Evolutionary conservation across 2,113 vertebrate genomes (phyloP).

Genomic region (Antidorcas marsupialis): DNA sequence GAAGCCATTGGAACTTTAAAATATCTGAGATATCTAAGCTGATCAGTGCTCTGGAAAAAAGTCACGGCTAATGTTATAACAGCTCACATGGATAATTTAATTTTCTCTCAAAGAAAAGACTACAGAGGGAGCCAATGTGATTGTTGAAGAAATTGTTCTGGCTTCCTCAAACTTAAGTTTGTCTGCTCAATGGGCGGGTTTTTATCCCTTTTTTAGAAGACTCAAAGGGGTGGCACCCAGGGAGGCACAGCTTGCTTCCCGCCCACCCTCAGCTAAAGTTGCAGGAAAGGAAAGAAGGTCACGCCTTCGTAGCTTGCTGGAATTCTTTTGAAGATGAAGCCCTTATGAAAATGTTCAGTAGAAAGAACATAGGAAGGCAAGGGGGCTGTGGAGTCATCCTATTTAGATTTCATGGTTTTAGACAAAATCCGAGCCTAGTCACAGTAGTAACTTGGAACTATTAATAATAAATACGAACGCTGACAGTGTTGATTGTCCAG

Average conservation of each 20-base stretch:
- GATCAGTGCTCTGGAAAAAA: not conserved
- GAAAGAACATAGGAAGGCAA: not conserved
- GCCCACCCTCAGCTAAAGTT: not conserved
- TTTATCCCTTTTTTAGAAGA: slow-evolving; percentile 26
- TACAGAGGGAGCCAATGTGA: not conserved
- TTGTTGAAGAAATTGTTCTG: not conserved
- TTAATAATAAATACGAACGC: not conserved
- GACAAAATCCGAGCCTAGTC: not conserved
- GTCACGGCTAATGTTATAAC: not conserved
- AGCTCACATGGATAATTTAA: not conserved
- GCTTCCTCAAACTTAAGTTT: not conserved
- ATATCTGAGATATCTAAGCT: not conserved
- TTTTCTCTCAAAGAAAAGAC: not conserved
- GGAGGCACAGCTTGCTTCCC: not conserved
- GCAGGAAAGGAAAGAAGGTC: not conserved
- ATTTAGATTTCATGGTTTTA: not conserved
- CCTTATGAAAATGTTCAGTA: not conserved
- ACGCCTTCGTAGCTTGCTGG: slow-evolving; percentile 28
- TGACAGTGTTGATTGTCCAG: not conserved
- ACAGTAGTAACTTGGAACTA: not conserved
- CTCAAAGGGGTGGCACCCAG: not conserved
- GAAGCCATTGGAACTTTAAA: not conserved
- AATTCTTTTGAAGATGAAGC: slow-evolving; percentile 61
- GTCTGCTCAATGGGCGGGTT: not conserved
- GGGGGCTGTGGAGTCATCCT: not conserved